phyloP scores from a whole-genome alignment of 2,797 vertebrate species.

The Chaetophractus vellerosus region DNA sequence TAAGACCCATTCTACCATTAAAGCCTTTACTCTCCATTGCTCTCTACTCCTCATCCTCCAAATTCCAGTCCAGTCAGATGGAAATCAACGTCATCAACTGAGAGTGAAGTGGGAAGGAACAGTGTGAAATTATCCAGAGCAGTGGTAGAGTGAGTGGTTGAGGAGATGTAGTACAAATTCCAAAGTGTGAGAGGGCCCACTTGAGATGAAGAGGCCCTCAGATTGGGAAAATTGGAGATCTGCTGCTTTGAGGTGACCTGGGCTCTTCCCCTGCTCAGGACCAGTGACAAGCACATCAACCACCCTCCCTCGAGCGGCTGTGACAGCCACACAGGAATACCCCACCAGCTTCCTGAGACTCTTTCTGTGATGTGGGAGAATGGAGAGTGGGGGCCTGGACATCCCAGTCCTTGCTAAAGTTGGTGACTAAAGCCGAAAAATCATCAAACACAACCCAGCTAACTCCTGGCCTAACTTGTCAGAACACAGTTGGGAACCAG shows the following conservation, averaged over 20 bases:
- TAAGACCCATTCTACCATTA: no score
- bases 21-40: no score
- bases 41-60: no score
- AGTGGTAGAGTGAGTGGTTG: no score
- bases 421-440: neutral
- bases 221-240: neutral
- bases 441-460: neutral
- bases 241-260: no score
- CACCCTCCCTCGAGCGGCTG: neutral
- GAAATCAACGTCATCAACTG: no score
- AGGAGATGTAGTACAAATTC: no score
- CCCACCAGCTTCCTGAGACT: neutral
- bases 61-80: no score
- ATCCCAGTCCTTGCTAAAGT: neutral
- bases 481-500: neutral
- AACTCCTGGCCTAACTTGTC: neutral
- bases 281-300: neutral
- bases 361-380: neutral
- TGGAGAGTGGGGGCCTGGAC: neutral
- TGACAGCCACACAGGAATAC: neutral
- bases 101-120: no score
- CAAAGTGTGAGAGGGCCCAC: no score
- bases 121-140: no score
- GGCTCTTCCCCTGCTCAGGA: neutral
- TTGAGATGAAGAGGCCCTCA: no score